Evolutionary conservation across 1,140 invertebrate species (phyloP).

Genomic region (Heterodera carotae): DNA sequence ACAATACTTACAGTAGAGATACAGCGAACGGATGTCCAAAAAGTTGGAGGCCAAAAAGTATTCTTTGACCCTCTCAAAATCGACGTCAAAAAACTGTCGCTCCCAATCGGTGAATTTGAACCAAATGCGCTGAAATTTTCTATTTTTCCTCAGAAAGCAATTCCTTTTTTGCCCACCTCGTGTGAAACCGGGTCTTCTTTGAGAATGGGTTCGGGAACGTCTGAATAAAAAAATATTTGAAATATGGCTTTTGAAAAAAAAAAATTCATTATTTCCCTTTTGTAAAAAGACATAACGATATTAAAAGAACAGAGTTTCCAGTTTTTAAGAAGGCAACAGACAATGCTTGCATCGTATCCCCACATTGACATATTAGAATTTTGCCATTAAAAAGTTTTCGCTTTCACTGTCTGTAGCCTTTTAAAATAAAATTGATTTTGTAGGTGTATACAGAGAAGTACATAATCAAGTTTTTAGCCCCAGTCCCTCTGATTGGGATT

Average conservation of each 20-base stretch:
- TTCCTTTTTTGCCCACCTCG: conserved; percentile 5
- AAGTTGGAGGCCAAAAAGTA: conserved; percentile 24
- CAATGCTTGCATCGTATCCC: too few relatives aligned
- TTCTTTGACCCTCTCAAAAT: conserved; percentile 25
- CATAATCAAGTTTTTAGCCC: too few relatives aligned
- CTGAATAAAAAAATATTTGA: conserved; percentile 5
- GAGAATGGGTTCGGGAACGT: not conserved
- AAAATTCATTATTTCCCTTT: not conserved
- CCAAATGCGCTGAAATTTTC: conserved; percentile 10
- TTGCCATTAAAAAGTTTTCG: not conserved
- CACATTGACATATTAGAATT: too few relatives aligned
- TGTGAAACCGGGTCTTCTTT: conserved; percentile 6
- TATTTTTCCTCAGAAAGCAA: not conserved
- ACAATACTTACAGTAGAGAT: conserved; percentile 25
- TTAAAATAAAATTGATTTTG: too few relatives aligned
- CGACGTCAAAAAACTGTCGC: conserved; percentile 13
- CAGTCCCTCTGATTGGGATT: too few relatives aligned
- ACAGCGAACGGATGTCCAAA: conserved; percentile 18
- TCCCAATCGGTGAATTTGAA: conserved; percentile 21
- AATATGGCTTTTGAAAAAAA: too few relatives aligned
- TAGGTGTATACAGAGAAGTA: too few relatives aligned
- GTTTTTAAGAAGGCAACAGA: too few relatives aligned
- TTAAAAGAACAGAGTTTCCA: too few relatives aligned
- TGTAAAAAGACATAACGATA: too few relatives aligned
- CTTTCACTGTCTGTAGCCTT: too few relatives aligned